These are phyloP conservation scores for Aurelia aurita DNA, from an alignment of 30 jellyfish, hydroid and myxozoan species.

Conservation along the genomic window DNA sequence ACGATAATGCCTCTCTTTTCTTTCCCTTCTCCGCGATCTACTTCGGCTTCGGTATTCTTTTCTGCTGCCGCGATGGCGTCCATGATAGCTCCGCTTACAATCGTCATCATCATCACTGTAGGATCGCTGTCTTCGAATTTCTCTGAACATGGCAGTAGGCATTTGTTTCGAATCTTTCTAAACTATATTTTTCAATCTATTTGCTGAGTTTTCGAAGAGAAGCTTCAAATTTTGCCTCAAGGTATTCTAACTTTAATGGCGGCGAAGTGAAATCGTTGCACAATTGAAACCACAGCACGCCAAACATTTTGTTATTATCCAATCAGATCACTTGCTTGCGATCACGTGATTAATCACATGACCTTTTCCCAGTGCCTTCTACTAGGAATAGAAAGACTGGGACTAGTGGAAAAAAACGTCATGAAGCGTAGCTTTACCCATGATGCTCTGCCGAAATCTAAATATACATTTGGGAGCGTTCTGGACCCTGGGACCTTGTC, in stretches of 20 bases:
- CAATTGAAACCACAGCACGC: background rate
- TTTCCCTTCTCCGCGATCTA: constrained; percentile 56
- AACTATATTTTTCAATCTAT: too few species aligned
- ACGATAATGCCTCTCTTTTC: constrained; percentile 71
- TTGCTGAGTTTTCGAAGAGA: too few species aligned
- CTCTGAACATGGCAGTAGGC: constrained; percentile 72
- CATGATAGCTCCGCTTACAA: constrained; percentile 14
- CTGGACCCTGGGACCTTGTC: too few species aligned
- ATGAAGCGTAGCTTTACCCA: too few species aligned
- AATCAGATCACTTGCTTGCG: background rate
- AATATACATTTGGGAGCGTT: too few species aligned
- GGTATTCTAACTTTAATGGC: too few species aligned
- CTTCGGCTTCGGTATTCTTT: constrained; percentile 65
- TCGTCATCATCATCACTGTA: constrained; percentile 28
- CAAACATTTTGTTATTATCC: background rate
- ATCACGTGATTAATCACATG: background rate
- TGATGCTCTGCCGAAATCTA: too few species aligned
- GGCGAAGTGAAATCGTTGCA: too few species aligned
- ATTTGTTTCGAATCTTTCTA: background rate
- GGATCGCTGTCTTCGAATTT: constrained; percentile 53
- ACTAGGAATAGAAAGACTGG: too few species aligned
- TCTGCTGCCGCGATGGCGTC: constrained; percentile 38
- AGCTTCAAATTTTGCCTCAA: too few species aligned
- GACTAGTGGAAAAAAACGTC: too few species aligned
- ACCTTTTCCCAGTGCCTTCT: too few species aligned